Base-by-base conservation (phyloP, 1,140 invertebrate genomes). In the Sminthurides bifidus region DNA sequence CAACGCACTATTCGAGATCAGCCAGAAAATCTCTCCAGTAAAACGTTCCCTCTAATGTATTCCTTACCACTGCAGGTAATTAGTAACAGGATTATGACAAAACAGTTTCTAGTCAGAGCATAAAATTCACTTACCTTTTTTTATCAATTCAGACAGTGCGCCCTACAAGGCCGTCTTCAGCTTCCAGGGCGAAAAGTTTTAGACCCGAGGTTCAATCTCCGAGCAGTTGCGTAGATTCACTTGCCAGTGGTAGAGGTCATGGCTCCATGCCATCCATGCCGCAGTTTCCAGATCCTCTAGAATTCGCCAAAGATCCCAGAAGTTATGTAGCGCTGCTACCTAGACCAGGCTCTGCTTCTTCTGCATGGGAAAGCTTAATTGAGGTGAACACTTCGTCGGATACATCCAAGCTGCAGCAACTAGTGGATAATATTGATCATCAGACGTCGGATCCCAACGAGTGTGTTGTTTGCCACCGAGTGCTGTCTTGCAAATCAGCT, bases 401-500 rank as follows among this genome's bases (percentile, higher is more conserved):
- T 74, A 94, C 90, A 0, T 82, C 85, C 33, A 95, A 95, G 73
- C 76, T 96, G 5, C 90, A 96, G 72, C 85, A 92, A 68, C 73
- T 97, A 56, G 92, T 96, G 50, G 90, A 96, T 73, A 95, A 94
- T 72, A 92, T 94, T 52, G 91, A 95, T 70, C 85, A 91, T 71
- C 96, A 95, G 73, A 74, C 56, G 15, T 52, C 85, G 3, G 93
- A 96, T 74, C 92, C 92, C 1, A 96, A 97, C 68, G 89, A 96
- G 74, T 98, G 95, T 72, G 84, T 95, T 1, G 90, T 98, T 55
- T 98, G 95, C 70, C 88, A 97, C 68, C 77, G 93, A 38, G 91
- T 98, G 19, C 76, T 98, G 2, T 95, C 91, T 48, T 98, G 94
- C 72, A 97, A 98, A 72, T 93, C 89, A 70, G 94, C 94, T 2